Conservation (phyloP, 2,113 vertebrate genomes). For the Anarhynchus alexandrinus region DNA sequence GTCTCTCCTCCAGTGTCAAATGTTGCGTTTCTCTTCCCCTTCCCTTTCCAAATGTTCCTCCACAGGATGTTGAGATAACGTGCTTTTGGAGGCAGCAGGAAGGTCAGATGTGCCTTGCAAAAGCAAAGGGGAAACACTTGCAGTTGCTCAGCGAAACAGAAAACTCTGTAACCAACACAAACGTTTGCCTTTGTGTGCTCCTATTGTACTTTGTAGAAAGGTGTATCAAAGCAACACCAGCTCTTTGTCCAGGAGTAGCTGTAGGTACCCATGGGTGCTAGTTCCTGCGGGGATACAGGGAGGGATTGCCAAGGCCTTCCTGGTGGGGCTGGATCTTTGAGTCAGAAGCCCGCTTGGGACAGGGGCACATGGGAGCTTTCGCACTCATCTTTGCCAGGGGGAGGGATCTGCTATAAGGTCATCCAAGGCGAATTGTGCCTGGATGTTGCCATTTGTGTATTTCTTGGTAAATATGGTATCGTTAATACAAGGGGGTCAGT, state of each 20-base stretch:
- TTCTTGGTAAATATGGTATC: neutral
- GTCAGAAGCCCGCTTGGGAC: too few relatives aligned
- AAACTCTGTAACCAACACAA: neutral
- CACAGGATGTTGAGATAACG: neutral
- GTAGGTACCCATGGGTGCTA: fast-evolving
- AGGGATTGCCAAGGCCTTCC: neutral
- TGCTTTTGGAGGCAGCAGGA: neutral
- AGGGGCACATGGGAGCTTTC: fast-evolving
- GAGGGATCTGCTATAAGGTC: fast-evolving
- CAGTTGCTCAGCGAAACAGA: neutral
- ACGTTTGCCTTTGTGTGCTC: neutral
- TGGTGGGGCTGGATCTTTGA: neutral
- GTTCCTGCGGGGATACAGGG: neutral
- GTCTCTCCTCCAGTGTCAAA: neutral
- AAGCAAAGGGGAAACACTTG: fast-evolving
- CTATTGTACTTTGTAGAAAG: neutral
- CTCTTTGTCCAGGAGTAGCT: neutral
- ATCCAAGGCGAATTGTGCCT: neutral
- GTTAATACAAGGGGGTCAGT: neutral
- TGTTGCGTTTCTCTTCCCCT: neutral
- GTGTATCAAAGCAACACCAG: neutral
- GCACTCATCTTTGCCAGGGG: neutral
- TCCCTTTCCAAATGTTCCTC: neutral
- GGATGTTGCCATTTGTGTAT: neutral
- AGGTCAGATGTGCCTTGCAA: neutral